These are phyloP conservation scores for Ceuthmochares aereus DNA, from an alignment of 2,113 vertebrate genomes.

Conservation along the genomic window DNA sequence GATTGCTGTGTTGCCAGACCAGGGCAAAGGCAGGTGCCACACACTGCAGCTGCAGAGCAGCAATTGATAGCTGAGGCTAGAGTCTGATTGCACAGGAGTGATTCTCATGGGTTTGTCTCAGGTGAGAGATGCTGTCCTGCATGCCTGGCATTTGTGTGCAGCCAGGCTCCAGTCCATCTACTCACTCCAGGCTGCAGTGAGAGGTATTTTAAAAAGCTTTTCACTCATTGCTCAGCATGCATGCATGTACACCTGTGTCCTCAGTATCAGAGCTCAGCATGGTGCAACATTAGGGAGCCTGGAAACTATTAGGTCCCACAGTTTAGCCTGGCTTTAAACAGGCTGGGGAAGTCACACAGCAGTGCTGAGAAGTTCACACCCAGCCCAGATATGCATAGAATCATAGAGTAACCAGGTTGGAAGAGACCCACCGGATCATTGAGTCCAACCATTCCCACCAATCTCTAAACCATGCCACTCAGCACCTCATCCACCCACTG, in stretches of 20 bases:
- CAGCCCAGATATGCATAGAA: not conserved
- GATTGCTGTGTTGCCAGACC: too few species aligned
- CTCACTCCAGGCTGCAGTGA: not conserved
- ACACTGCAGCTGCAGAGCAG: rapidly evolving
- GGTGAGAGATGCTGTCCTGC: not conserved
- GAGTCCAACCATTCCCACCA: too few species aligned
- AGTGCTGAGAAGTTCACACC: not conserved
- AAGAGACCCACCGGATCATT: too few species aligned
- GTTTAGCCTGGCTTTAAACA: not conserved
- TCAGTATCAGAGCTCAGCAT: not conserved
- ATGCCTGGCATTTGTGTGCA: not conserved
- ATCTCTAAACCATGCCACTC: too few species aligned
- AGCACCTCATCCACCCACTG: too few species aligned
- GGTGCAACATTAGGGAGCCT: too few species aligned
- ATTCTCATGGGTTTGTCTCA: not conserved
- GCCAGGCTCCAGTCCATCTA: not conserved
- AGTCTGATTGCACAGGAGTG: not conserved
- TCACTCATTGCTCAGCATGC: not conserved
- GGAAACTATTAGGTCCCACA: not conserved
- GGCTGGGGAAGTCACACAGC: not conserved
- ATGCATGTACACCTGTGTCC: not conserved
- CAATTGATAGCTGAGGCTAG: rapidly evolving
- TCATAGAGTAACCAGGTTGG: too few species aligned
- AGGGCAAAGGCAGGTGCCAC: not conserved
- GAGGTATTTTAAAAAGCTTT: not conserved